A percentile compares a stretch with the other conserved stretches of the same genome.
Conservation (phyloP, 2,888 invertebrate genomes). For the Diplazon laetatorius region DNA sequence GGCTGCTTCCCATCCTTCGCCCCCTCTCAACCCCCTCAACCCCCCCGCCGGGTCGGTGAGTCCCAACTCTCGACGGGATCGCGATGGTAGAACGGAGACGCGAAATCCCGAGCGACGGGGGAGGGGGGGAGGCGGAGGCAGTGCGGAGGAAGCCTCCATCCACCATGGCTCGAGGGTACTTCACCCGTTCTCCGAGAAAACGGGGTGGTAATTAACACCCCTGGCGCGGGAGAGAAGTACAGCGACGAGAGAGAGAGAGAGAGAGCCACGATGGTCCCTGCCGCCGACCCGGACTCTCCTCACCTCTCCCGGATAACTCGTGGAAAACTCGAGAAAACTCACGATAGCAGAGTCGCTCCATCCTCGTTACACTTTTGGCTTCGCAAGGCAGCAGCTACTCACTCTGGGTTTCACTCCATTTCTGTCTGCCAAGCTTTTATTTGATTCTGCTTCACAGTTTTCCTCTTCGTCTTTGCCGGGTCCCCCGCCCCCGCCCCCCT, state of each 20-base stretch:
- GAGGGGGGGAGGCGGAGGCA: neutral
- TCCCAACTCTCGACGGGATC: conserved; percentile 27
- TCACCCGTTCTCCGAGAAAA: conserved; percentile 70
- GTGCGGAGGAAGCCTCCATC: conserved; percentile 51
- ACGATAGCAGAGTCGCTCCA: conserved; percentile 72
- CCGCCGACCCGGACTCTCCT: too few relatives aligned
- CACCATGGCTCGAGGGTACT: conserved; percentile 70
- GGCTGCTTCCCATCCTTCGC: conserved; percentile 77
- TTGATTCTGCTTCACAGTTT: conserved; percentile 45
- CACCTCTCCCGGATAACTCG: conserved; percentile 70
- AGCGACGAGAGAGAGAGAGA: too few relatives aligned
- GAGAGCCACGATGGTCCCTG: conserved; percentile 46
- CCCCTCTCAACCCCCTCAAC: too few relatives aligned
- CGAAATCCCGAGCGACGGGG: conserved; percentile 7
- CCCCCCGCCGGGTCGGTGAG: too few relatives aligned
- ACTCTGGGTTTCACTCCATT: conserved; percentile 58
- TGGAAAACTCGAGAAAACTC: conserved; percentile 79
- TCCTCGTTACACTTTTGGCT: conserved; percentile 44
- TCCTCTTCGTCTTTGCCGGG: conserved; percentile 39
- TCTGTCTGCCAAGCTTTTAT: conserved; percentile 58
- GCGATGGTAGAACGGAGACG: conserved; percentile 1
- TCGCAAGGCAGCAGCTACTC: conserved; percentile 53
- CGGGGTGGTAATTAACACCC: conserved; percentile 80
- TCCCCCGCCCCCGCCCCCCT: conserved; percentile 21
- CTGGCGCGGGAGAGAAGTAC: conserved; percentile 63